These are phyloP conservation scores for Myripristis jacobus DNA, from an alignment of 2,797 vertebrate species.

Conservation along the genomic window DNA sequence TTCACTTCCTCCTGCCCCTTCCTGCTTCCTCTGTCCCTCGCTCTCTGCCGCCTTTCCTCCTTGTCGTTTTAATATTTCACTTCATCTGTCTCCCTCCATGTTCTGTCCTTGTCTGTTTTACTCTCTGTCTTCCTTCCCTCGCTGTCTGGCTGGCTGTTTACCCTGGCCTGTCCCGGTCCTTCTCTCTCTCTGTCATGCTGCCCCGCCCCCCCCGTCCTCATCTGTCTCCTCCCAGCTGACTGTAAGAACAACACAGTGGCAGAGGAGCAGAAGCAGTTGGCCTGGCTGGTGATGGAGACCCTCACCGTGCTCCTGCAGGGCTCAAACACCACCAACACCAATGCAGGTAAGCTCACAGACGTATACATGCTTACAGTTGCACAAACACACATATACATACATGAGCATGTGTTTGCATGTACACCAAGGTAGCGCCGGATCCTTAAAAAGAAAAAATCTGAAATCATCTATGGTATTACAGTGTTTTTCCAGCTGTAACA, in stretches of 20 bases:
- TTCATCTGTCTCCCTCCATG: too few relatives aligned
- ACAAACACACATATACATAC: constrained; percentile 7
- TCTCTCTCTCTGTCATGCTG: neutral
- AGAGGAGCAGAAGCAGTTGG: constrained; percentile 97
- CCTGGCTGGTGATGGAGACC: constrained; percentile 97
- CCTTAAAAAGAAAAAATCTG: too few relatives aligned
- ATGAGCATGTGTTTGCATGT: neutral
- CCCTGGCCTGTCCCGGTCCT: neutral
- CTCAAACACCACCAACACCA: constrained; percentile 92
- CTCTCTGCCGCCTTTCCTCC: too few relatives aligned
- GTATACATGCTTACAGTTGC: constrained; percentile 8
- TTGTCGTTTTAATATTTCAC: too few relatives aligned
- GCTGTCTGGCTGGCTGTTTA: neutral
- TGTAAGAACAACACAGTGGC: constrained; percentile 88
- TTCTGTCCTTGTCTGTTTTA: too few relatives aligned
- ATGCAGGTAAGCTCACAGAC: constrained; percentile 68
- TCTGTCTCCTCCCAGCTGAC: constrained; percentile 81
- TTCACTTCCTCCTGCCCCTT: too few relatives aligned
- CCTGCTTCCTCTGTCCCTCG: too few relatives aligned
- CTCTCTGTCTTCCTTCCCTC: too few relatives aligned
- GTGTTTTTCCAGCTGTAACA: too few relatives aligned
- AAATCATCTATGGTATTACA: too few relatives aligned
- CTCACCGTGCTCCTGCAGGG: constrained; percentile 95
- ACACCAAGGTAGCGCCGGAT: too few relatives aligned
- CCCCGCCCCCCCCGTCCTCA: neutral